Base-by-base conservation (phyloP, 2,888 invertebrate genomes). In the Lottia scabra region DNA sequence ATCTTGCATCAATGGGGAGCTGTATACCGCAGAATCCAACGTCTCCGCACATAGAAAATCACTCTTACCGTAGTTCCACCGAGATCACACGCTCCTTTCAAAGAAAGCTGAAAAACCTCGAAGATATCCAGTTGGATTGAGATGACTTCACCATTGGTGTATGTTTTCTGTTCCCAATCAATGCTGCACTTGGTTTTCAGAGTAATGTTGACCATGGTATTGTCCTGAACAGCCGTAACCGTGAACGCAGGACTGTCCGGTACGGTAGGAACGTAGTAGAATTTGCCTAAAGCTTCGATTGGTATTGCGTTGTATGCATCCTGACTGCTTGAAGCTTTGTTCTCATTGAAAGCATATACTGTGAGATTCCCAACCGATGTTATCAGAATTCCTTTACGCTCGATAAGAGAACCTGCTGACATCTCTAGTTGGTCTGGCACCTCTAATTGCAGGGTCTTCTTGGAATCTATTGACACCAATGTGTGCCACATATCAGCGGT, bases 271-370 rank as follows among this genome's bases (percentile, higher is more conserved):
- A 56, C 56, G 23, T 23, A 19, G 23, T 56, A 56, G 23, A 56
- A 13, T 23, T 19, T 56, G 12, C 19, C 19, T 6, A 56, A 5
- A 8, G 56, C 56, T 19, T 19, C 23, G 10, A 56, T 56, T 13
- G 56, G 56, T 23, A 56, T 19, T 6, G 23, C 56, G 13, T 19
- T 13, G 56, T 56, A 56, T 12, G 56, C 10, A 56, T 56, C 56
- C 23, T 56, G 19, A 19, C 56, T 56, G 23, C 10, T 23, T 12
- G 56, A 19, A 8, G 19, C 23, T 38, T 38, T 2, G 56, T 56
- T 56, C 10, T 70, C 65, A 46, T 70, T 70, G 45, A 70, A 48
- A 23, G 70, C 70, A 19, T 46, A 70, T 1, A 70, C 65, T 26
- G 64, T 26, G 12, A 70, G 44, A 48, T 70, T 64, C 48, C 63